phyloP scores from a whole-genome alignment of 2,888 invertebrate genomes.

The Drosophila pegasa region DNA sequence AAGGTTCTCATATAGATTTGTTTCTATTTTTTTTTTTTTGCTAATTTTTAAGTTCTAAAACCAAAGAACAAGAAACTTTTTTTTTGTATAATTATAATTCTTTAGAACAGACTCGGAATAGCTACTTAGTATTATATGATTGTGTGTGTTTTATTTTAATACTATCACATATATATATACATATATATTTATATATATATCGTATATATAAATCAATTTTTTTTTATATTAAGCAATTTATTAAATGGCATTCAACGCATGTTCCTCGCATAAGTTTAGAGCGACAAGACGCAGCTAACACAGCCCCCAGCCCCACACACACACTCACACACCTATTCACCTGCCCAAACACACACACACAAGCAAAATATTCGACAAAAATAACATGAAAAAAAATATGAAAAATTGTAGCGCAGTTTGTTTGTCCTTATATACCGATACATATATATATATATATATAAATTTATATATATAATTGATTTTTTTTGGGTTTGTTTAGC shows the following conservation, averaged over 20 bases:
- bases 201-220: slow-evolving; percentile 38
- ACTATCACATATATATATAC: slow-evolving; percentile 24
- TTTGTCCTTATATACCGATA: slow-evolving; percentile 60
- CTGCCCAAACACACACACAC: not conserved
- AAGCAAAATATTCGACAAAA: slow-evolving; percentile 15
- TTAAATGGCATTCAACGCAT: slow-evolving; percentile 74
- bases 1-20: slow-evolving; percentile 18
- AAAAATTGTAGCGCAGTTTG: slow-evolving; percentile 63
- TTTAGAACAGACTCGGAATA: slow-evolving; percentile 55
- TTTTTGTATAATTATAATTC: slow-evolving; percentile 49
- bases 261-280: slow-evolving; percentile 81
- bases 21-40: slow-evolving; percentile 33
- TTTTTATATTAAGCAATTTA: slow-evolving; percentile 58
- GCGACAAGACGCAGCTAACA: slow-evolving; percentile 71
- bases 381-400: slow-evolving; percentile 18
- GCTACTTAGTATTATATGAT: slow-evolving; percentile 63
- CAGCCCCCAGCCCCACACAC: not conserved
- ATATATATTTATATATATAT: slow-evolving; percentile 22
- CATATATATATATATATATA: slow-evolving; percentile 20
- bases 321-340: slow-evolving; percentile 5
- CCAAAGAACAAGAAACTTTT: slow-evolving; percentile 78
- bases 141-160: slow-evolving; percentile 66
- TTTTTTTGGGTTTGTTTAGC: slow-evolving; percentile 75
- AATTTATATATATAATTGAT: slow-evolving; percentile 17
- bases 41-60: slow-evolving; percentile 79